A percentile compares a stretch with the other conserved stretches of the same genome.
Conservation (phyloP, 2,888 invertebrate species). For the Leptarthrus brevirostris region DNA sequence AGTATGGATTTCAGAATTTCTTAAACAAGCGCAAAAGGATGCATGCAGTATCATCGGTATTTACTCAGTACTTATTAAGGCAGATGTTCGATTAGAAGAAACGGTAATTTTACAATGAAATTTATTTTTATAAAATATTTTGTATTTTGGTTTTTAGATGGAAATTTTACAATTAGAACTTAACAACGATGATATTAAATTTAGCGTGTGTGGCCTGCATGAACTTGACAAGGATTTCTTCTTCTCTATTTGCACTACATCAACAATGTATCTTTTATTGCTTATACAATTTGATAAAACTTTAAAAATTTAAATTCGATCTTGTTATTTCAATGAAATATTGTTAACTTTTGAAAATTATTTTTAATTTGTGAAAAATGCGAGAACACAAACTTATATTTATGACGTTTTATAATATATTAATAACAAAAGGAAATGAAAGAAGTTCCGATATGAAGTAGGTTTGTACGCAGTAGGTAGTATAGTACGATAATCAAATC, state of each 20-base stretch:
- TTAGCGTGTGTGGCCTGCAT: slow-evolving; percentile 26
- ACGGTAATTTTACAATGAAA: slow-evolving; percentile 11
- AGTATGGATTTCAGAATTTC: slow-evolving; percentile 10
- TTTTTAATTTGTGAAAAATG: too few relatives aligned
- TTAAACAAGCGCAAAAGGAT: not conserved
- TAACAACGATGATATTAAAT: not conserved
- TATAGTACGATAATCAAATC: too few relatives aligned
- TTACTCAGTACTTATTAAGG: not conserved
- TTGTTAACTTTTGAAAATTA: too few relatives aligned
- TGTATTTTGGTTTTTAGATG: not conserved
- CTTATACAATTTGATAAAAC: slow-evolving; percentile 41
- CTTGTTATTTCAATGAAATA: too few relatives aligned
- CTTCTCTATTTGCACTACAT: slow-evolving; percentile 6
- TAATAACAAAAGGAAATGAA: too few relatives aligned
- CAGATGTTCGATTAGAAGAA: slow-evolving; percentile 13
- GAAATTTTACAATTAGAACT: slow-evolving; percentile 3
- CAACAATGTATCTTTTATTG: slow-evolving; percentile 28
- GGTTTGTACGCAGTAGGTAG: too few relatives aligned
- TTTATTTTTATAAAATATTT: not conserved
- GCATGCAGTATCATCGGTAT: slow-evolving; percentile 1
- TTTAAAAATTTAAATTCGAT: slow-evolving; percentile 1
- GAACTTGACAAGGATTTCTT: slow-evolving; percentile 5
- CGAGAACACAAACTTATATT: too few relatives aligned
- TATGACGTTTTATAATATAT: too few relatives aligned
- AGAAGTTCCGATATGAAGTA: too few relatives aligned